These are phyloP conservation scores for Microplitis demolitor DNA, from an alignment of 1,140 invertebrate species.

Conservation along the genomic window DNA sequence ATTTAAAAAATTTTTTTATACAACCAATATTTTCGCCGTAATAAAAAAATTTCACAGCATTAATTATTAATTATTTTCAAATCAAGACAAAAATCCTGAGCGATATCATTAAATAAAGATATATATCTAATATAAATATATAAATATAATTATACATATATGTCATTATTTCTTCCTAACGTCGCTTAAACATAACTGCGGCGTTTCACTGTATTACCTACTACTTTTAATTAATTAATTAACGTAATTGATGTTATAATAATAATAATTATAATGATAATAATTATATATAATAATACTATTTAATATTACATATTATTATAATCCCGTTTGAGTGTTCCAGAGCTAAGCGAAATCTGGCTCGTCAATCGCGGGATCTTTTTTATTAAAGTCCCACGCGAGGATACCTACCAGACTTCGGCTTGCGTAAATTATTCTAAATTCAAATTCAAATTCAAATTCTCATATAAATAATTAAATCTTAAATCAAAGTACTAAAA, in stretches of 20 bases:
- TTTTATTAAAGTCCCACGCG: slow-evolving; percentile 29
- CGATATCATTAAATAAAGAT: too few species aligned
- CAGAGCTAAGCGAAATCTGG: slow-evolving; percentile 37
- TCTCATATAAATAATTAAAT: background rate
- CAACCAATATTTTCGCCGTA: too few species aligned
- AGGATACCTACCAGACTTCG: slow-evolving; percentile 44
- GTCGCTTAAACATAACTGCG: slow-evolving; percentile 32
- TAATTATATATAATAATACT: too few species aligned
- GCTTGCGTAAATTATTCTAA: slow-evolving; percentile 23
- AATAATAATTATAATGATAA: background rate
- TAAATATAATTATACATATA: background rate
- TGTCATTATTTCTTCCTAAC: slow-evolving; percentile 14
- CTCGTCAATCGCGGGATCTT: slow-evolving; percentile 30
- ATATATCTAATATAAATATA: background rate
- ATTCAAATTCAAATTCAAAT: slow-evolving; percentile 7
- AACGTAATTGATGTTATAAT: slow-evolving; percentile 15
- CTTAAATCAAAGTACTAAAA: background rate
- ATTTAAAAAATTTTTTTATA: too few species aligned
- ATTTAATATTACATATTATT: slow-evolving; percentile 8
- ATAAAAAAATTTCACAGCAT: too few species aligned
- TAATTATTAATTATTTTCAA: too few species aligned
- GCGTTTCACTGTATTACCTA: slow-evolving; percentile 4
- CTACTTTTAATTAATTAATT: background rate
- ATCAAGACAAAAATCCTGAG: too few species aligned
- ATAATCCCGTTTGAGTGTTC: slow-evolving; percentile 36